A percentile compares a stretch with the other conserved stretches of the same genome.
These are phyloP conservation scores for Climacteris rufus DNA, from an alignment of 2,113 vertebrate genomes.

Conservation along the genomic window DNA sequence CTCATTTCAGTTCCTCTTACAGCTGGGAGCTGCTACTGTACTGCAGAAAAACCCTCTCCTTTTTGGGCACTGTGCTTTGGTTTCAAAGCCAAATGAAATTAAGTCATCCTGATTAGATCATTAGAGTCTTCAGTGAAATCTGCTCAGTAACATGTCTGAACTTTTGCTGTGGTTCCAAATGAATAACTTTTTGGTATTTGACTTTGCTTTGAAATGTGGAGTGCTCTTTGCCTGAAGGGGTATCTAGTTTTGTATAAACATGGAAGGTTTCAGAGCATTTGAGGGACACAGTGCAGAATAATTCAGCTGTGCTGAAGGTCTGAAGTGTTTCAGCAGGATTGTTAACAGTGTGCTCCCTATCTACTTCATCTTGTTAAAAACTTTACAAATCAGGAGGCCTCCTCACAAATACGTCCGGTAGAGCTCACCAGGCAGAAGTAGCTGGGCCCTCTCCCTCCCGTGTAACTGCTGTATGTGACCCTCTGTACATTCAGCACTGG, in stretches of 20 bases:
- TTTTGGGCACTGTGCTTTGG: not conserved
- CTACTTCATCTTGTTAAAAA: not conserved
- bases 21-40: constrained; percentile 3
- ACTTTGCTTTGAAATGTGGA: constrained; percentile 56
- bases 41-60: not conserved
- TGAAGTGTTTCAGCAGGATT: not conserved
- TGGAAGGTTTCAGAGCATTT: constrained; percentile 31
- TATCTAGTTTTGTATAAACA: constrained; percentile 51
- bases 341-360: not conserved
- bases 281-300: not conserved
- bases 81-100: constrained; percentile 47
- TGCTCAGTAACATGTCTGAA: constrained; percentile 50
- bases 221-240: constrained; percentile 8
- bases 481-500: not conserved
- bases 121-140: constrained; percentile 44
- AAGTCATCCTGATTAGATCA: constrained; percentile 48
- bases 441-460: not conserved
- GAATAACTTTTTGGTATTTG: constrained; percentile 62
- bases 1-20: not conserved
- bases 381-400: not conserved
- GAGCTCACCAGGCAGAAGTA: not conserved
- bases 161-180: constrained; percentile 35
- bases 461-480: not conserved
- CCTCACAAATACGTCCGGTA: not conserved
- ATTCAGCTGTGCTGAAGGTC: not conserved